A percentile compares a stretch with the other conserved stretches of the same genome.
Evolutionary conservation across 2,888 invertebrate genomes (phyloP).

Genomic region (Latrodectus hesperus): DNA sequence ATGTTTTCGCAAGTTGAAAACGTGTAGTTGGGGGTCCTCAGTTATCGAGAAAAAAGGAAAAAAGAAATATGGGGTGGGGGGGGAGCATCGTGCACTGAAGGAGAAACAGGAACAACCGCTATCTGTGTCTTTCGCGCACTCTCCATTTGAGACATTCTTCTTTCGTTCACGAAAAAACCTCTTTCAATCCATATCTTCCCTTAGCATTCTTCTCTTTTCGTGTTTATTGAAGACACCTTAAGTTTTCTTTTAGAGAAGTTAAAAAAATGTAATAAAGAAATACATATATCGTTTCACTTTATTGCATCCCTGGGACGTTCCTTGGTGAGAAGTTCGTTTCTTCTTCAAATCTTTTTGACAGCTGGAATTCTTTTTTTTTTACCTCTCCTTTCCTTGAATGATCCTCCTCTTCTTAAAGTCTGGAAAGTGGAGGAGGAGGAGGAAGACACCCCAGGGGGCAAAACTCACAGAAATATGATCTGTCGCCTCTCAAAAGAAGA

Average conservation of each 20-base stretch:
- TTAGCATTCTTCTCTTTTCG: conserved; percentile 48
- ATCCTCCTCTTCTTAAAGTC: not conserved
- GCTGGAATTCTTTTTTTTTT: conserved; percentile 54
- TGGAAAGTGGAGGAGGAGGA: not conserved
- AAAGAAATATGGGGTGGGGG: not conserved
- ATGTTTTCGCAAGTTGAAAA: conserved; percentile 47
- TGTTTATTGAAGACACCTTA: conserved; percentile 62
- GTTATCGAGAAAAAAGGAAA: conserved; percentile 43
- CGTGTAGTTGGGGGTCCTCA: conserved; percentile 4
- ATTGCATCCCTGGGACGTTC: conserved; percentile 44
- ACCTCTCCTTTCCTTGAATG: not conserved
- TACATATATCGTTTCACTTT: conserved; percentile 67
- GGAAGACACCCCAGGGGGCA: conserved; percentile 48
- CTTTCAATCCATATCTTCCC: conserved; percentile 59
- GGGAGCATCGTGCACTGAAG: not conserved
- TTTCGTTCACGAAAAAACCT: not conserved
- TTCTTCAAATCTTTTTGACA: conserved; percentile 59
- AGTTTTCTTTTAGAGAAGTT: conserved; percentile 39
- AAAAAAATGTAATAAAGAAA: conserved; percentile 57
- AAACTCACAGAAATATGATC: conserved; percentile 65
- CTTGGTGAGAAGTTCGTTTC: conserved; percentile 45
- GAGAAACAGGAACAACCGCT: conserved; percentile 51
- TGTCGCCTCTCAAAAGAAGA: conserved; percentile 65
- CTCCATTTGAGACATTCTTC: conserved; percentile 59
- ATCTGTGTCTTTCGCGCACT: conserved; percentile 42